phyloP scores from a whole-genome alignment of 35 echinoderm and acorn worm species.

The Stichopus chloronotus region DNA sequence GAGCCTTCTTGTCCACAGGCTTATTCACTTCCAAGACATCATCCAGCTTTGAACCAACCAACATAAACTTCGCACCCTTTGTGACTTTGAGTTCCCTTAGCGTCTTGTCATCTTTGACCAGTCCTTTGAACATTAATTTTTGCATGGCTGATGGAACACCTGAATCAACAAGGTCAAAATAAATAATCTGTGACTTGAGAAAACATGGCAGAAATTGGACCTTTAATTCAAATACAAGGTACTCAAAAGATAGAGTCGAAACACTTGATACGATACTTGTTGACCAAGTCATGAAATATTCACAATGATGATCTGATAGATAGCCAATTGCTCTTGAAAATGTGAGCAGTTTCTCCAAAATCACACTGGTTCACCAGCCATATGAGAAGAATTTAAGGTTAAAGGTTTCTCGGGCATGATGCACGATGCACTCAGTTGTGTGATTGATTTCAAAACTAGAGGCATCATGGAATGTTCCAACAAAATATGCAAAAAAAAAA shows the following conservation, averaged over 20 bases:
- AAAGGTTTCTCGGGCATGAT: too few species aligned
- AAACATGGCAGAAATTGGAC: not conserved
- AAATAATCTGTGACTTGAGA: not conserved
- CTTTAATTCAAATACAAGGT: not conserved
- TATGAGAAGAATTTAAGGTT: too few species aligned
- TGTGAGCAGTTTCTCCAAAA: too few species aligned
- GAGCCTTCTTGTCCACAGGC: constrained; percentile 65
- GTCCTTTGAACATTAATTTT: constrained; percentile 97
- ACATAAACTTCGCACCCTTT: constrained; percentile 88
- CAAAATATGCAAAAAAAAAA: too few species aligned
- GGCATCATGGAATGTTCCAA: too few species aligned
- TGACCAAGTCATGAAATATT: not conserved
- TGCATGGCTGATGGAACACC: constrained; percentile 95
- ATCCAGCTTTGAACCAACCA: constrained; percentile 91
- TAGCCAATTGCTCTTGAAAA: too few species aligned
- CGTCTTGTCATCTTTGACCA: constrained; percentile 98
- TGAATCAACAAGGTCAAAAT: constrained; percentile 21
- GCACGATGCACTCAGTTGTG: too few species aligned
- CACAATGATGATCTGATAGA: too few species aligned
- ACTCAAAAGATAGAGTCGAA: not conserved
- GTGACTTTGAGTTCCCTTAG: constrained; percentile 92
- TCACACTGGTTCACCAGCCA: too few species aligned
- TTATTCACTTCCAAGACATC: constrained; percentile 90
- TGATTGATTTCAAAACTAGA: too few species aligned
- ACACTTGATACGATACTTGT: not conserved